These are phyloP conservation scores for Endomychus coccineus DNA, from an alignment of 2,888 invertebrate genomes.

Conservation along the genomic window DNA sequence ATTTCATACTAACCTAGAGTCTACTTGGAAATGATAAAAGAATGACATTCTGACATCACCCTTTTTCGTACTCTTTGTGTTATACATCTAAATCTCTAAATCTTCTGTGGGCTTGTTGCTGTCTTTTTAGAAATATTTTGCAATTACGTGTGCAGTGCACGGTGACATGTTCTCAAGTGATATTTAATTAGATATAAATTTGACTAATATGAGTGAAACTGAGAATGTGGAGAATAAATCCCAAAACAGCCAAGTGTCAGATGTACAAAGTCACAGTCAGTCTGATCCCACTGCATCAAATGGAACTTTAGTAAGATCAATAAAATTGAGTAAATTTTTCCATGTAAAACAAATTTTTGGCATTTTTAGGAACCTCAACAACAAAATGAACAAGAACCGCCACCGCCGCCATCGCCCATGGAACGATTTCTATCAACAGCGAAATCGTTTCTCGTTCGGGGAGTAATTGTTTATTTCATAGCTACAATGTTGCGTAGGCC, in stretches of 20 bases:
- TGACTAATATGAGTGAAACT: slow-evolving; percentile 12
- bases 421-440: slow-evolving; percentile 77
- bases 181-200: no score
- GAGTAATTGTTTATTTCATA: slow-evolving; percentile 87
- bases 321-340: background rate
- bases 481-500: slow-evolving; percentile 79
- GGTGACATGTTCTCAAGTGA: no score
- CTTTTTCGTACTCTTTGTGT: no score
- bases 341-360: background rate
- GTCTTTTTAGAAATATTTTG: no score
- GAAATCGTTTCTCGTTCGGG: slow-evolving; percentile 81
- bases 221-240: slow-evolving; percentile 4
- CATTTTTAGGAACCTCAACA: slow-evolving; percentile 14
- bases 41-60: no score
- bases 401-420: slow-evolving; percentile 55
- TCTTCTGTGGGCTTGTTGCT: no score
- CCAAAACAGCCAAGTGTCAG: slow-evolving; percentile 9
- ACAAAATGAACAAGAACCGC: slow-evolving; percentile 24
- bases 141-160: no score
- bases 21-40: no score
- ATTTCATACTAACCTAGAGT: no score
- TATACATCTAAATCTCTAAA: no score
- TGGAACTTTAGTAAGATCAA: slow-evolving; percentile 8
- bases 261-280: slow-evolving; percentile 5
- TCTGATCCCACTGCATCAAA: slow-evolving; percentile 9